Evolutionary conservation across 2,797 vertebrate genomes (phyloP), one percentile per base, ranked within the genome.

Genomic region (Coendou prehensilis): DNA sequence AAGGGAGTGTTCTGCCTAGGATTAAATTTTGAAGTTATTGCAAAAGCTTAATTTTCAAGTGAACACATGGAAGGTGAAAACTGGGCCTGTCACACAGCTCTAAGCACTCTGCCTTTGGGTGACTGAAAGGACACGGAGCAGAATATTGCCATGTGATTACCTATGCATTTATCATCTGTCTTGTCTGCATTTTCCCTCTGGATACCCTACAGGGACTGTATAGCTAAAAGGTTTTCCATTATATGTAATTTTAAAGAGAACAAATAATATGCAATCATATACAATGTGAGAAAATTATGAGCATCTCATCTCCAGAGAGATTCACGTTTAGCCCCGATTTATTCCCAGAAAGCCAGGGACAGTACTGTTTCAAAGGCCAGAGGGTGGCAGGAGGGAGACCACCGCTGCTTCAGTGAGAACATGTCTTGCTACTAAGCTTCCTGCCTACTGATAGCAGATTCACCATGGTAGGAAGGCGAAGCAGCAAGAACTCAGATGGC

Each of bases 211-310:
- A 89, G 75, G 20, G 59, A 83, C 91, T 52, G 0, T 54, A 54
- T 50, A 73, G 80, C 52, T 96, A 54, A 95, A 97, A 89, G 15
- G 28, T 79, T 96, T 97, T 93, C 63, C 64, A 96, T 95, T 94
- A 87, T 26, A 41, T 30, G 33, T 71, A 96, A 96, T 84, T 96
- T 84, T 89, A 97, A 98, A 93, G 5, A 61, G 71, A 95, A 22
- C 52, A 91, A 92, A 96, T 71, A 59, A 71, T 86, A 80, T 52
- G 87, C 64, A 96, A 92, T 95, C 96, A 97, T 30, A 57, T 67
- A 41, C 45, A 83, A 76, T 30, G 45, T 79, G 41, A 84, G 84
- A 92, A 92, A 95, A 97, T 96, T 82, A 89, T 88, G 87, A 95
- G 26, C 89, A 33, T 92, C 69, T 94, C 23, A 1, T 96, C 82